phyloP scores from a whole-genome alignment of 1,140 invertebrate species.

The Neuroterus valhalla region DNA sequence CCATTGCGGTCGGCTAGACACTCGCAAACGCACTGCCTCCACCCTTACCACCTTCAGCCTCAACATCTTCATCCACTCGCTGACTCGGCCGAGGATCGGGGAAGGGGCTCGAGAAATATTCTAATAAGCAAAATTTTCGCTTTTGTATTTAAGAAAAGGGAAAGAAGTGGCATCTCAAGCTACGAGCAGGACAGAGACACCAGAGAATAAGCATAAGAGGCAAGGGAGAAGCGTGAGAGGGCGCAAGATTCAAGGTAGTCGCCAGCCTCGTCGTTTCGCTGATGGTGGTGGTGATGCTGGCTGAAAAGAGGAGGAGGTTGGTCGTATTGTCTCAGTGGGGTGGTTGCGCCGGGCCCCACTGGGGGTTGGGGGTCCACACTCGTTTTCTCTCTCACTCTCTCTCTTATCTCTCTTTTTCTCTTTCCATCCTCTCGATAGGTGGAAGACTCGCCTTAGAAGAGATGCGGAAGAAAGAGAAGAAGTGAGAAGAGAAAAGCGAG shows the following conservation, averaged over 20 bases:
- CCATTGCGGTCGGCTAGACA: conserved; percentile 52
- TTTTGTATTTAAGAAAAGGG: conserved; percentile 74
- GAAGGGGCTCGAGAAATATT: conserved; percentile 67
- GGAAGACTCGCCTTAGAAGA: conserved; percentile 37
- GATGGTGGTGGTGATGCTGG: conserved; percentile 58
- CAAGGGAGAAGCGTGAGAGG: conserved; percentile 18
- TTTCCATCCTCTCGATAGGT: conserved; percentile 31
- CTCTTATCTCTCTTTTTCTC: conserved; percentile 19
- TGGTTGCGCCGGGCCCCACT: conserved; percentile 61
- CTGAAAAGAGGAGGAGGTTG: conserved; percentile 59
- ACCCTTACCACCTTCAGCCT: not conserved
- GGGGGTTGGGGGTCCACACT: conserved; percentile 44
- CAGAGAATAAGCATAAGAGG: conserved; percentile 45
- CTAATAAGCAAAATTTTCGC: conserved; percentile 74
- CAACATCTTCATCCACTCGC: conserved; percentile 44
- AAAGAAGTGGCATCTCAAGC: conserved; percentile 65
- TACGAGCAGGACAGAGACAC: conserved; percentile 40
- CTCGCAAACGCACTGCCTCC: conserved; percentile 50
- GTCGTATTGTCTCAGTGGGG: conserved; percentile 72
- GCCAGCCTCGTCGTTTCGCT: conserved; percentile 45
- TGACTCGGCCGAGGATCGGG: conserved; percentile 59
- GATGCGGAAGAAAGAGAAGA: conserved; percentile 42
- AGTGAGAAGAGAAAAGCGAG: conserved; percentile 44
- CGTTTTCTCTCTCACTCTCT: not conserved
- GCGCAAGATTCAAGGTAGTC: conserved; percentile 48